These are phyloP conservation scores for Corythaixoides concolor DNA, from an alignment of 2,113 vertebrate genomes.

Conservation along the genomic window DNA sequence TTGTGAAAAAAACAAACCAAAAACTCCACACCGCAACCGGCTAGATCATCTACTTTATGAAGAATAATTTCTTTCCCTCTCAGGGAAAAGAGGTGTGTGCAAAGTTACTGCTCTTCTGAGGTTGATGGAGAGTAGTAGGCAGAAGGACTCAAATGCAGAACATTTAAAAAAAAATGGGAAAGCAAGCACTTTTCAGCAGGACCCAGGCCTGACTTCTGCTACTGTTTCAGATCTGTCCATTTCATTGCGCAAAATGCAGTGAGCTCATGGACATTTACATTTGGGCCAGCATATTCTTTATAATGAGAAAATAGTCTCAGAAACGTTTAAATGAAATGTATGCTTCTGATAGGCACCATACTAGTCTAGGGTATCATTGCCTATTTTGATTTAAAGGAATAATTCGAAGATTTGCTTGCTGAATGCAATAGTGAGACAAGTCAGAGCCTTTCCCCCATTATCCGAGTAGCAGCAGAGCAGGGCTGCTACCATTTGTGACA, in stretches of 20 bases:
- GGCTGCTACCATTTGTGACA: background rate
- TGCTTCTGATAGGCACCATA: background rate
- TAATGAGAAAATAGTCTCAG: background rate
- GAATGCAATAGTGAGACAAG: background rate
- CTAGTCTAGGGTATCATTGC: background rate
- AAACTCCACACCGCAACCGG: background rate
- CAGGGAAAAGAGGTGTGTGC: background rate
- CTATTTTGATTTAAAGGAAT: background rate
- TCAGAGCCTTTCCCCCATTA: background rate
- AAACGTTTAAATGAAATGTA: background rate
- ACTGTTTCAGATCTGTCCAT: background rate
- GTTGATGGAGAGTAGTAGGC: fast-evolving
- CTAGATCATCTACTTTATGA: background rate
- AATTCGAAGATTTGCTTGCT: background rate
- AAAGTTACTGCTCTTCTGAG: background rate
- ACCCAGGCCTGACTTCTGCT: background rate
- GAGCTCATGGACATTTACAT: slow-evolving; percentile 3
- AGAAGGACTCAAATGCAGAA: background rate
- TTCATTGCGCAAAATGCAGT: background rate
- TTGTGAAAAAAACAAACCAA: background rate
- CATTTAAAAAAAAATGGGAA: background rate
- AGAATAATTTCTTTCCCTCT: background rate
- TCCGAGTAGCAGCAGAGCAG: background rate
- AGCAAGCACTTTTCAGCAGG: background rate
- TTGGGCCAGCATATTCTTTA: background rate